These are phyloP conservation scores for Drosophila ficusphila DNA, from an alignment of 1,140 invertebrate genomes.

Conservation along the genomic window DNA sequence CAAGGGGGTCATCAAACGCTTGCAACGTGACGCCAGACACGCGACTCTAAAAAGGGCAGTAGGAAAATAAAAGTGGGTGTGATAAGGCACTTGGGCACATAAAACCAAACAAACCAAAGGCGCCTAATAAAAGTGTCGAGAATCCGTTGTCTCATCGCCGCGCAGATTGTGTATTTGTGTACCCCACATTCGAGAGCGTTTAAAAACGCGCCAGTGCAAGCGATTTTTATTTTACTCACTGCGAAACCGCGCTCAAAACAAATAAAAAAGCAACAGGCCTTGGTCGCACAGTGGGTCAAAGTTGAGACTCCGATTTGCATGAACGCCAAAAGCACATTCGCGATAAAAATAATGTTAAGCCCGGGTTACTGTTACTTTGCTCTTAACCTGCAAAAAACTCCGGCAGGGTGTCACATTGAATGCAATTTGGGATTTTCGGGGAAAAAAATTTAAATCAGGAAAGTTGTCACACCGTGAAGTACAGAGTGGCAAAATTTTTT, in stretches of 20 bases:
- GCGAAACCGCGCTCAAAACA: slow-evolving; percentile 18
- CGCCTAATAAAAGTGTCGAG: slow-evolving; percentile 20
- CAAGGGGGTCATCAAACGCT: slow-evolving; percentile 6
- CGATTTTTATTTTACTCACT: slow-evolving; percentile 3
- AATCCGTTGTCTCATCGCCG: slow-evolving; percentile 39
- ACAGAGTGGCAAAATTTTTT: too few relatives aligned
- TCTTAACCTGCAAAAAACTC: too few relatives aligned
- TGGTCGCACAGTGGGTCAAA: slow-evolving; percentile 59
- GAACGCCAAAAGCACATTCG: not conserved
- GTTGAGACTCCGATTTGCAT: slow-evolving; percentile 27
- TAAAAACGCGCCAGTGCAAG: slow-evolving; percentile 22
- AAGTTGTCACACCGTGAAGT: too few relatives aligned
- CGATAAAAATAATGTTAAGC: slow-evolving; percentile 1
- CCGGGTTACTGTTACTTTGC: not conserved
- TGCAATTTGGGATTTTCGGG: too few relatives aligned
- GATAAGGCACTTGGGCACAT: slow-evolving; percentile 20
- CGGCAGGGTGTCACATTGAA: too few relatives aligned
- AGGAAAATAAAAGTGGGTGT: slow-evolving; percentile 1
- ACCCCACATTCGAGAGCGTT: slow-evolving; percentile 8
- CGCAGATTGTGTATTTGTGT: slow-evolving; percentile 10
- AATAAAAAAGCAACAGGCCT: slow-evolving; percentile 33
- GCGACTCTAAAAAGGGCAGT: slow-evolving; percentile 7
- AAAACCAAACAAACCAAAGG: slow-evolving; percentile 5
- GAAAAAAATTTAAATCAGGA: too few relatives aligned
- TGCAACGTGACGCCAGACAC: slow-evolving; percentile 35